Base-by-base conservation (phyloP, 2,113 vertebrate species). In the Microcebus jonahi region DNA sequence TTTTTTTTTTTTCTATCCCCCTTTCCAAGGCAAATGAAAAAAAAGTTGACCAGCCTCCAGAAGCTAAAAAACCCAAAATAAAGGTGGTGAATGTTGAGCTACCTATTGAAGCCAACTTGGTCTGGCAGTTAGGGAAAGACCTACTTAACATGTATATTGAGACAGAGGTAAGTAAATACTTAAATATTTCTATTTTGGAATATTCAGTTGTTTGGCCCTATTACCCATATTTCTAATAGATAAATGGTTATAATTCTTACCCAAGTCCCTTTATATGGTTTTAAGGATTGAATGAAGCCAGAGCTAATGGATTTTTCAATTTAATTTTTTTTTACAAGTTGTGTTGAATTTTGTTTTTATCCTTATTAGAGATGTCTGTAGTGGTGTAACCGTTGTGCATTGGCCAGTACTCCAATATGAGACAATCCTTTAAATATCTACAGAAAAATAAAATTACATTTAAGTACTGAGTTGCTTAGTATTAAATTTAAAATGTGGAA, bases 51-150 rank as follows among this genome's bases (percentile, higher is more conserved):
- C 99, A 99, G 84, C 99, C 99, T 89, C 98, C 99, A 91, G 98
- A 99, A 98, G 98, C 99, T 90, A 99, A 99, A 98, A 99, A 99
- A 95, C 98, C 98, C 79, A 99, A 99, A 98, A 99, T 99, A 97
- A 99, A 99, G 97, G 98, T 99, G 95, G 99, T 99, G 94, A 99
- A 98, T 86, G 98, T 99, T 92, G 98, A 99, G 55, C 96, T 99
- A 31, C 98, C 99, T 57, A 96, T 99, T 79, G 98, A 99, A 98
- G 98, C 98, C 94, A 99, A 98, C 89, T 98, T 99, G 97, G 98
- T 98, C 65, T 99, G 98, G 98, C 99, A 99, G 82, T 97, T 99
- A 94, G 98, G 98, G 95, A 98, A 98, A 96, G 98, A 99, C 83
- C 98, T 98, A 39, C 98, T 99, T 79, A 99, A 99, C 94, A 98